These are phyloP conservation scores for Diploscapter pachys DNA, from an alignment of 1,140 invertebrate genomes.

Conservation along the genomic window DNA sequence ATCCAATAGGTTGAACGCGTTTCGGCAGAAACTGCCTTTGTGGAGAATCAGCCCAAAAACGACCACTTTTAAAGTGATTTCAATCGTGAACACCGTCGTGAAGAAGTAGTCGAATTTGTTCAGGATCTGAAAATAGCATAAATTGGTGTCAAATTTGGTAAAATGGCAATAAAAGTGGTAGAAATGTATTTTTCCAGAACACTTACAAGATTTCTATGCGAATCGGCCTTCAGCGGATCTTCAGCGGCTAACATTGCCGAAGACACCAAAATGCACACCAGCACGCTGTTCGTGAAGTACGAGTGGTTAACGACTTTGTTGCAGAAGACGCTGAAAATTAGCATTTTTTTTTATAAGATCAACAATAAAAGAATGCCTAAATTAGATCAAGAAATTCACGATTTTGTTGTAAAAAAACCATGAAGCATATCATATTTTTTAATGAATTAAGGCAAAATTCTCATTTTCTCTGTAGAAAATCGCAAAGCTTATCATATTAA, in stretches of 20 bases:
- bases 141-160: neutral
- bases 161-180: neutral
- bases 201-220: conserved; percentile 70
- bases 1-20: conserved; percentile 96
- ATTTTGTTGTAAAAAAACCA: too few species aligned
- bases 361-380: too few species aligned
- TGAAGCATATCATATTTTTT: too few species aligned
- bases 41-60: conserved; percentile 94
- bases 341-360: too few species aligned
- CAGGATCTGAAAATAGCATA: conserved; percentile 71
- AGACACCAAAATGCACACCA: conserved; percentile 95
- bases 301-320: conserved; percentile 93
- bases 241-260: conserved; percentile 96
- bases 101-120: conserved; percentile 97
- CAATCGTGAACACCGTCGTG: conserved; percentile 93
- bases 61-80: conserved; percentile 92
- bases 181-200: neutral
- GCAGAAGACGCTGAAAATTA: conserved; percentile 73
- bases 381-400: too few species aligned
- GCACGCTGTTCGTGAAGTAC: conserved; percentile 90
- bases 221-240: conserved; percentile 81
- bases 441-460: too few species aligned
- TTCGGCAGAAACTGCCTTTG: conserved; percentile 94
- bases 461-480: too few species aligned
- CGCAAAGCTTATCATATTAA: too few species aligned